Evolutionary conservation across 2,888 invertebrate species (phyloP), one percentile per base, ranked within the genome.

Genomic region (Lithophane ornitopus): DNA sequence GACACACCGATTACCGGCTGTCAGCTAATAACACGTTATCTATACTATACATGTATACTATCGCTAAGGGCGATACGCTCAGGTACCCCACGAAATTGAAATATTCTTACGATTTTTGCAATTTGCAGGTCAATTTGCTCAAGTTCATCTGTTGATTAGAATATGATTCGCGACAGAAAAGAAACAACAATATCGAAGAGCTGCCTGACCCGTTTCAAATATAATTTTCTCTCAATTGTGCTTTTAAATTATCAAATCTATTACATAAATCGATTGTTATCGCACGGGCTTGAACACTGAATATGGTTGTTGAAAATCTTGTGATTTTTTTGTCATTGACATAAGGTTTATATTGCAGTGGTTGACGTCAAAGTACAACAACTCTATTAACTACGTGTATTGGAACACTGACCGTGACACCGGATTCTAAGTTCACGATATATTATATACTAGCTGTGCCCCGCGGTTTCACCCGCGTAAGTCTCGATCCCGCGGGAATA

Each of bases 201-300:
- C 2, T 6, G 16, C 6, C 6, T 59, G n/a, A 49, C 4, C 39
- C 19, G 8, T 6, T 44, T 3, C 14, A 28, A 16, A 39, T 44
- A 44, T 4, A 52, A n/a, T 26, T 46, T 63, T 26, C 9, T 56
- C n/a, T 9, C 0, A 26, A 34, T 28, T 39, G 19, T 44, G n/a
- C n/a, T n/a, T n/a, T n/a, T n/a, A n/a, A 34, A 54, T 52, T 41
- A 69, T 16, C 54, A 52, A 69, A 52, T n/a, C n/a, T 41, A 56
- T 49, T n/a, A 61, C 34, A 34, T 6, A 34, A 2, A 61, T n/a
- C 62, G n/a, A 39, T 62, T 39, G 9, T 39, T n/a, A 39, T n/a
- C n/a, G 34, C 39, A 62, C 11, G 3, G 22, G 9, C 54, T 54
- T 54, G n/a, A 54, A 54, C n/a, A n/a, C 2, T 39, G 52, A 52